Evolutionary conservation across 2,113 vertebrate genomes (phyloP).

Genomic region (Pachypanchax playfairii): DNA sequence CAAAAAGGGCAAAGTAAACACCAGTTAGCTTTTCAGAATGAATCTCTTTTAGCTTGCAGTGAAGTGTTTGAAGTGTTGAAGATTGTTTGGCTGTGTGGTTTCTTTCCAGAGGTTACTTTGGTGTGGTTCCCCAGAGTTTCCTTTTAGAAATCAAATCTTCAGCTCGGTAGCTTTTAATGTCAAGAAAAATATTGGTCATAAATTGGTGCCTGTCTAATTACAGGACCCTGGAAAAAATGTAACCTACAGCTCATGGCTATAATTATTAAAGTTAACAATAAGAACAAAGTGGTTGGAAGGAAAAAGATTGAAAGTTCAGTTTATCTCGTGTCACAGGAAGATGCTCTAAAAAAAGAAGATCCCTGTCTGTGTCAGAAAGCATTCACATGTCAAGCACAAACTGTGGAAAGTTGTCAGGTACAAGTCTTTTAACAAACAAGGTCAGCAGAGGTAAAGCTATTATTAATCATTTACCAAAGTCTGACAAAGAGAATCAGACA

Average conservation of each 20-base stretch:
- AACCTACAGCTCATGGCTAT: constrained; percentile 56
- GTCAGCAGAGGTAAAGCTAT: constrained; percentile 72
- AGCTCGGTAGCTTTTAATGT: constrained; percentile 64
- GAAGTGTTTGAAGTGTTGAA: constrained; percentile 71
- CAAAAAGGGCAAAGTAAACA: constrained; percentile 66
- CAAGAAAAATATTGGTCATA: constrained; percentile 74
- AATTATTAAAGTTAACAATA: constrained; percentile 73
- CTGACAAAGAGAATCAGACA: constrained; percentile 62
- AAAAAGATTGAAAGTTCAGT: constrained; percentile 37
- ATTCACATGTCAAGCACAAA: constrained; percentile 53
- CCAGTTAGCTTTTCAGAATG: constrained; percentile 63
- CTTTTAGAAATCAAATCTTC: constrained; percentile 69
- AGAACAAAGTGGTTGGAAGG: constrained; percentile 32
- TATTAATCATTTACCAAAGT: constrained; percentile 79
- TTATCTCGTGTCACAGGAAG: constrained; percentile 36
- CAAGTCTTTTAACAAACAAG: constrained; percentile 80
- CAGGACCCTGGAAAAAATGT: constrained; percentile 54
- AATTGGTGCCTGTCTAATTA: constrained; percentile 74
- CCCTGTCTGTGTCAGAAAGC: constrained; percentile 42
- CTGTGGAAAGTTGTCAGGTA: constrained; percentile 73
- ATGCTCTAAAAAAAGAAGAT: constrained; percentile 38
- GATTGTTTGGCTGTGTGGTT: constrained; percentile 59
- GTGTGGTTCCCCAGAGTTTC: constrained; percentile 67
- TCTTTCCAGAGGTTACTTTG: constrained; percentile 71
- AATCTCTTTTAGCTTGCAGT: constrained; percentile 56